A percentile compares a stretch with the other conserved stretches of the same genome.
phyloP scores from a whole-genome alignment of 2,888 invertebrate species.

The Yponomeuta sedellus region DNA sequence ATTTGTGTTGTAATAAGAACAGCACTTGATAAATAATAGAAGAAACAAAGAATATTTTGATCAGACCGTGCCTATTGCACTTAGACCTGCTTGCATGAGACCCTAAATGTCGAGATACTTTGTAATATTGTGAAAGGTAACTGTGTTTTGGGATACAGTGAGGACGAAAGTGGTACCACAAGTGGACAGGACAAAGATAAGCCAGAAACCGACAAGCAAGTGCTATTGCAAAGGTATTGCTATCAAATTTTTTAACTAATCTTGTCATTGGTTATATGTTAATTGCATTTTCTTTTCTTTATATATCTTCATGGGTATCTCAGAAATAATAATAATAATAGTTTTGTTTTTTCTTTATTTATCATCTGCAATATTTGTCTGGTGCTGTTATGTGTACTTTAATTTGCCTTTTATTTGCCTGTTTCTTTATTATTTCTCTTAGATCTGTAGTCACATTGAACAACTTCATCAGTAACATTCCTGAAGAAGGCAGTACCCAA shows the following conservation, averaged over 20 bases:
- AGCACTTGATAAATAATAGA: slow-evolving; percentile 28
- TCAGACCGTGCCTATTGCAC: neutral
- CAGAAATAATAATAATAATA: neutral
- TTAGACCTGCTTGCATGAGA: neutral
- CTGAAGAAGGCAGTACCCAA: no score
- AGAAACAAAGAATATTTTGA: slow-evolving; percentile 6
- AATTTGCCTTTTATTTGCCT: neutral
- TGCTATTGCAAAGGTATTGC: slow-evolving; percentile 31
- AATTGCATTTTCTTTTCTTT: neutral
- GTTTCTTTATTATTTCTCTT: neutral
- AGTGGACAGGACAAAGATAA: slow-evolving; percentile 28
- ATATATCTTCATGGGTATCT: neutral
- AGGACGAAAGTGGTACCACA: slow-evolving; percentile 26
- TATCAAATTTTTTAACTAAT: slow-evolving; percentile 19
- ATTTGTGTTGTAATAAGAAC: slow-evolving; percentile 15
- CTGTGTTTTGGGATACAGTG: slow-evolving; percentile 30
- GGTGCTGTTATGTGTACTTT: slow-evolving; percentile 24
- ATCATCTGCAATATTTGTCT: slow-evolving; percentile 28
- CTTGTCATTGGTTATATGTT: slow-evolving; percentile 15
- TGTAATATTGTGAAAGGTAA: slow-evolving; percentile 15
- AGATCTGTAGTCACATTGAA: no score
- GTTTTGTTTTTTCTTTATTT: neutral
- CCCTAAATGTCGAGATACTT: neutral
- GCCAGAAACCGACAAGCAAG: slow-evolving; percentile 28
- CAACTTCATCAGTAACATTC: no score